Evolutionary conservation across 2,888 invertebrate genomes (phyloP).

Genomic region (Patella pellucida): DNA sequence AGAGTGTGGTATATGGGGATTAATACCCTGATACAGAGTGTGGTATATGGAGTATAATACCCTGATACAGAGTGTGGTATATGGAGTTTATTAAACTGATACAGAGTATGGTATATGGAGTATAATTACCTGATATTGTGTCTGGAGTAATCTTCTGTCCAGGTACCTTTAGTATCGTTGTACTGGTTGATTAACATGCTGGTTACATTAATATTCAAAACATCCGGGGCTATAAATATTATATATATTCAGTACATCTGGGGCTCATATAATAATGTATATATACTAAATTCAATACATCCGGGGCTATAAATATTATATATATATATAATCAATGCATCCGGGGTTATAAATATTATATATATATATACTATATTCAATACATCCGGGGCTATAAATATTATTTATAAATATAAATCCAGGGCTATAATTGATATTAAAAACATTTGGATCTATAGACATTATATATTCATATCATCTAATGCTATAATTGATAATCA

Average conservation of each 20-base stretch:
- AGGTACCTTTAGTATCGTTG: slow-evolving; percentile 80
- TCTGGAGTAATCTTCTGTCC: slow-evolving; percentile 78
- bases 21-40: too few species aligned
- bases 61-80: too few species aligned
- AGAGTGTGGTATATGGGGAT: too few species aligned
- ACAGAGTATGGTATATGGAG: background rate
- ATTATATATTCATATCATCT: too few species aligned
- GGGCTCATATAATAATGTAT: background rate
- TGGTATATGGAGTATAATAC: too few species aligned
- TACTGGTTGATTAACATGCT: slow-evolving; percentile 88
- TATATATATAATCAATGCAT: slow-evolving; percentile 79
- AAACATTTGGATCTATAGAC: too few species aligned
- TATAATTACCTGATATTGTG: slow-evolving; percentile 20
- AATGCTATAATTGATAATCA: too few species aligned
- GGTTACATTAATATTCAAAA: slow-evolving; percentile 90
- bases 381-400: background rate
- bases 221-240: slow-evolving; percentile 75
- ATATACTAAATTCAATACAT: too few species aligned
- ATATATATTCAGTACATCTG: slow-evolving; percentile 39
- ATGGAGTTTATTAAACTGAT: too few species aligned
- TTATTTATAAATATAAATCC: slow-evolving; percentile 75
- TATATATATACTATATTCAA: background rate
- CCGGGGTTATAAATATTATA: slow-evolving; percentile 74
- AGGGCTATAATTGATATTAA: slow-evolving; percentile 70
- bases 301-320: background rate